Base-by-base conservation (phyloP, 2,888 invertebrate species). In the Timandra comae region DNA sequence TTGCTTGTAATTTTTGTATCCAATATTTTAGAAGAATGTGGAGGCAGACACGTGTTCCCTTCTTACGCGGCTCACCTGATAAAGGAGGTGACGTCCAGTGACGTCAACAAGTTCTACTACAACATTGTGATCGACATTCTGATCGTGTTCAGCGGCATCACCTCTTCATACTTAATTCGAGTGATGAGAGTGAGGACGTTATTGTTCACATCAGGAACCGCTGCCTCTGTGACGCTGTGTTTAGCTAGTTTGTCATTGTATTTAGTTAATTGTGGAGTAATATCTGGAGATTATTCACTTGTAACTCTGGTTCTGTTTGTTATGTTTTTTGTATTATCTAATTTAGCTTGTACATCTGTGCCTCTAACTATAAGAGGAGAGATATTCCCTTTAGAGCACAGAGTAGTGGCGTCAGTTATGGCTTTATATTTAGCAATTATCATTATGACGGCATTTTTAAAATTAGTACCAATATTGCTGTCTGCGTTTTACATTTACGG, bases 21-120 rank as follows among this genome's bases (percentile, higher is more conserved):
- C 1, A 42, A 37, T 0, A 33, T 55, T 7, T 31, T 66, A 2
- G 9, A 64, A 13, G 66, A 68, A 25, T 33, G 48, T 1, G 44
- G 53, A 10, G 63, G 63, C 0, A 44, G 63, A 12, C 63, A 67
- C 22, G 35, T 56, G 3, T 56, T 62, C 8, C 57, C 65, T 0
- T 51, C 62, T 0, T 67, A 65, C 13, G n/a, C n/a, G n/a, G 64
- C 64, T 11, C 37, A 47, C 0, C 49, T 64, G 12, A 63, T 68
- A 6, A 56, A 66, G 22, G 41, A 43, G 0, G n/a, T 13, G 67
- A 69, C 29, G n/a, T n/a, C n/a, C n/a, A n/a, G n/a, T n/a, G n/a
- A n/a, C n/a, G n/a, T n/a, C n/a, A n/a, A n/a, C n/a, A n/a, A n/a
- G n/a, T n/a, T n/a, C n/a, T n/a, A n/a, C n/a, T n/a, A n/a, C n/a